Evolutionary conservation across 2,888 invertebrate species (phyloP), one percentile per base, ranked within the genome.

Genomic region (Sinodicranocentrus sp.): DNA sequence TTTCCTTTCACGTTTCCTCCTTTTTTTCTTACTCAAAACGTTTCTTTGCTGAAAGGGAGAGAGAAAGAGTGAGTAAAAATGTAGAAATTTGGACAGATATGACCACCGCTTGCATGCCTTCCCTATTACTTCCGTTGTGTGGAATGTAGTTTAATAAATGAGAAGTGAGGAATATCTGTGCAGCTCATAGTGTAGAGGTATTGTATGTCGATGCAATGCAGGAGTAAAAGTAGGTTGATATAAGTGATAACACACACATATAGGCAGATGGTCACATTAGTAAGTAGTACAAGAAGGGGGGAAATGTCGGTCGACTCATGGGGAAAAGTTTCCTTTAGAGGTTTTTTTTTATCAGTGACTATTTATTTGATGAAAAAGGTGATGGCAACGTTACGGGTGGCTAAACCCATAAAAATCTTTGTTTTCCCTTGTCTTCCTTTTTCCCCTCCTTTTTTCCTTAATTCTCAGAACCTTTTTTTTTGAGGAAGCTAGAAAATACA

Each of bases 401-500:
- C 72, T 72, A 79, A 79, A 65, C 71, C 79, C 75, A 79, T 84
- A 84, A 84, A 84, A 84, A 84, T 84, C 78, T 79, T 84, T 84
- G 79, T 84, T 79, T 84, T 75, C 61, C 43, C 75, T 39, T 59
- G 44, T 63, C 23, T 79, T 48, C 68, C 48, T 70, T 63, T 54
- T 65, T 67, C 23, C 17, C 48, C 17, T 39, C 28, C 52, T 5
- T 52, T 26, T n/a, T 17, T 17, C 28, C 26, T 44, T 70, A 70
- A 68, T 61, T 61, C 61, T 23, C 44, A 68, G 21, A 17, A 48
- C 48, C 48, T 48, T 48, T 48, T 48, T n/a, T 44, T 39, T 28
- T 63, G 2, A 48, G 44, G 33, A 10, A 52, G 63, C 59, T 25
- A 71, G 21, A 59, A 33, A 76, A 15, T 44, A 8, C 54, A 17